Evolutionary conservation across 2,888 invertebrate genomes (phyloP), one percentile per base, ranked within the genome.

Genomic region (Apamea epomidion): DNA sequence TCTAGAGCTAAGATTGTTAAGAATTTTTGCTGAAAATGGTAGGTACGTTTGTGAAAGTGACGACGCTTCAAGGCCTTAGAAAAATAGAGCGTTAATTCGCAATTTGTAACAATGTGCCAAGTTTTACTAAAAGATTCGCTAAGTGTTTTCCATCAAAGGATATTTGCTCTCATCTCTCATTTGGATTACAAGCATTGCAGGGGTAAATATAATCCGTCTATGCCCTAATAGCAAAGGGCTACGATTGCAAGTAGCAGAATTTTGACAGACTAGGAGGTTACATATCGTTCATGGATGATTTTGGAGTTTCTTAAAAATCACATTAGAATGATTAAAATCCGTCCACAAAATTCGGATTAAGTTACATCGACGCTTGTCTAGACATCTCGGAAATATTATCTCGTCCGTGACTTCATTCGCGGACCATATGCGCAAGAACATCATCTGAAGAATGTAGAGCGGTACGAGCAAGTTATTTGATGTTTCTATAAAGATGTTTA

Each of bases 371-470:
- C 78, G 81, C 74, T 82, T 78, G 85, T 86, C 78, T 86, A 89
- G 86, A 89, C 89, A 87, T 81, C 80, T 90, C 89, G 84, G 90
- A 92, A 90, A 91, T 88, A 91, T 86, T 80, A 86, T 86, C 80
- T 85, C 88, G 90, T 83, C 89, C 93, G 76, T 92, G 91, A 93
- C 92, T 92, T 90, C 91, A 91, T 91, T 89, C 89, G 78, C 83
- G 83, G 84, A 89, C 88, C 90, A 88, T 90, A 89, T 90, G 91
- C 87, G 89, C 87, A 77, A 85, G 85, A 90, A 88, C 87, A 89
- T 83, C 85, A 72, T 81, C 64, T 62, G 18, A 70, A 89, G 76
- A 88, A 82, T 83, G 48, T 79, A 54, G 71, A 76, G 68, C 75
- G 54, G 62, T 73, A 72, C 70, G 74, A 83, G 72, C 76, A 80